These are phyloP conservation scores for Tetraneura akinire DNA, from an alignment of 1,140 invertebrate species.

Conservation along the genomic window DNA sequence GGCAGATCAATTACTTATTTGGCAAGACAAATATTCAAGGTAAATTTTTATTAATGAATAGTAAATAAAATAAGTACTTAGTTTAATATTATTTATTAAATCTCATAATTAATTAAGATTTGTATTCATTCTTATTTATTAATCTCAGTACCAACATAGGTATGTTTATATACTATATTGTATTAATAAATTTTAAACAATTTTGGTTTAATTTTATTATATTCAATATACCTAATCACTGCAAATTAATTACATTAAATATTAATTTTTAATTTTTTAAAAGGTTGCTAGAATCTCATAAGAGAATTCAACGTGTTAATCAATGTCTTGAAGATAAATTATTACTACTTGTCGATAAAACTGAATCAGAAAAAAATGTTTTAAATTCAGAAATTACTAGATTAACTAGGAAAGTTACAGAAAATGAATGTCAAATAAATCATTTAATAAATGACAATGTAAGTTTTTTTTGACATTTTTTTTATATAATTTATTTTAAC, in stretches of 20 bases:
- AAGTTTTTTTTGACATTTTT: slow-evolving; percentile 58
- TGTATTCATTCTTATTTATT: too few relatives aligned
- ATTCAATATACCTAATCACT: background rate
- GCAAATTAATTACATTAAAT: background rate
- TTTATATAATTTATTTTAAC: background rate
- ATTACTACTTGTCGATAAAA: slow-evolving; percentile 87
- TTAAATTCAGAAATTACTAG: slow-evolving; percentile 85
- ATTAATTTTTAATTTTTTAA: slow-evolving; percentile 54
- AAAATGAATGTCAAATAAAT: slow-evolving; percentile 82
- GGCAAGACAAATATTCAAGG: slow-evolving; percentile 91
- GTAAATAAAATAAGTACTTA: background rate
- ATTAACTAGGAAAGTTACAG: slow-evolving; percentile 82
- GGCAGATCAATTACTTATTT: slow-evolving; percentile 80
- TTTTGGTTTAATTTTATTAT: too few relatives aligned
- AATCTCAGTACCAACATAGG: too few relatives aligned
- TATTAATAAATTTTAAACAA: too few relatives aligned
- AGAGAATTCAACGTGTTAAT: slow-evolving; percentile 92
- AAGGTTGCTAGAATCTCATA: slow-evolving; percentile 88
- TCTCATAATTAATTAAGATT: background rate
- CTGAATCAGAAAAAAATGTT: slow-evolving; percentile 85
- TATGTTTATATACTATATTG: too few relatives aligned
- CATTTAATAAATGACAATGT: slow-evolving; percentile 91
- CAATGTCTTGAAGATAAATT: slow-evolving; percentile 94
- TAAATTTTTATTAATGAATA: slow-evolving; percentile 56
- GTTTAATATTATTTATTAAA: slow-evolving; percentile 49